Conservation (phyloP, 2,113 vertebrate species). For the Pelecanoides urinatrix region DNA sequence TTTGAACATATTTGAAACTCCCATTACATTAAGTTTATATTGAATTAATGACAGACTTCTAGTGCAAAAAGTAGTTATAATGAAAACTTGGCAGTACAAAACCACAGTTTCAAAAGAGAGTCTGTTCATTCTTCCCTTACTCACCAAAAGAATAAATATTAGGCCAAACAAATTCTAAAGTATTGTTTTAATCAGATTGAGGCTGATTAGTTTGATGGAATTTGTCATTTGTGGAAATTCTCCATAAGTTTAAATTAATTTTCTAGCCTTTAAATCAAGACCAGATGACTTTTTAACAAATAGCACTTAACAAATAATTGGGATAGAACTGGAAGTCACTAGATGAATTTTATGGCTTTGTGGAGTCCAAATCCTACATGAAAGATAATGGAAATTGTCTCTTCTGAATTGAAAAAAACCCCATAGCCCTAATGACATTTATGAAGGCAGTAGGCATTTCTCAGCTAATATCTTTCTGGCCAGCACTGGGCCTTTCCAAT, state of each 20-base stretch:
- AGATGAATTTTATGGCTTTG: neutral
- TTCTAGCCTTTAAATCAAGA: neutral
- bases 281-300: neutral
- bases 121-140: neutral
- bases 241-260: neutral
- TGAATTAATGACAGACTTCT: neutral
- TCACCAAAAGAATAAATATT: neutral
- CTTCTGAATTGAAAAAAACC: neutral
- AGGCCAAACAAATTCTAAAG: neutral
- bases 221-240: slow-evolving; percentile 28
- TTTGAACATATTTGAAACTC: neutral
- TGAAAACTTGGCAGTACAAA: neutral
- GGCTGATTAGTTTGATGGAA: neutral
- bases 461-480: neutral
- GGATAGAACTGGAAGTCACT: neutral
- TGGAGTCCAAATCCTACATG: neutral
- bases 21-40: neutral
- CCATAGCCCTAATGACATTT: neutral
- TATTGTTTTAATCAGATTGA: neutral
- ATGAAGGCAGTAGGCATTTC: neutral
- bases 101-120: neutral
- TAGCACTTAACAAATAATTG: neutral
- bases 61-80: slow-evolving; percentile 1
- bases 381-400: neutral
- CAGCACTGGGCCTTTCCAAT: neutral